A percentile compares a stretch with the other conserved stretches of the same genome.
These are phyloP conservation scores for Chamaetylas fuelleborni DNA, from an alignment of 2,113 vertebrate species.

Conservation along the genomic window DNA sequence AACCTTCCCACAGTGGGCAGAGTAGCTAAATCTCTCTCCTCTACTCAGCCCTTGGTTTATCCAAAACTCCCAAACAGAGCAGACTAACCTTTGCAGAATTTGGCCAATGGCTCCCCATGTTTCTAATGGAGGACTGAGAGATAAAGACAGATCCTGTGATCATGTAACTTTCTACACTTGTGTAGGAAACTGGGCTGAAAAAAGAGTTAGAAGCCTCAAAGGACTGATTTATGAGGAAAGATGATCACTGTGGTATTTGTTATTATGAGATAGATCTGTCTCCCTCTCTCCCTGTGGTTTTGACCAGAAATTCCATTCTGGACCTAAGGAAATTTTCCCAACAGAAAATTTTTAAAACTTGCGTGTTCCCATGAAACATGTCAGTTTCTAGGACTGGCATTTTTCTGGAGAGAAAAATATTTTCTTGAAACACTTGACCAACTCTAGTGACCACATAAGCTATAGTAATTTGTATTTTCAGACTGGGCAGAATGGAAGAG, in stretches of 20 bases:
- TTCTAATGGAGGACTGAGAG: not conserved
- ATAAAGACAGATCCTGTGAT: not conserved
- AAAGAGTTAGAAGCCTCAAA: not conserved
- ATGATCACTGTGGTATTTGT: constrained; percentile 12
- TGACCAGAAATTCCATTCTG: constrained; percentile 30
- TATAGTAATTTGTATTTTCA: constrained; percentile 38
- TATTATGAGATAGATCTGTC: not conserved
- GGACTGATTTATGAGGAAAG: constrained; percentile 10
- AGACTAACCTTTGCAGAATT: not conserved
- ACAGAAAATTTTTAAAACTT: not conserved
- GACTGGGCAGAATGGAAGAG: not conserved
- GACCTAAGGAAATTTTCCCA: constrained; percentile 30
- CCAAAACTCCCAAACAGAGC: not conserved
- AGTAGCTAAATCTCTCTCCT: not conserved
- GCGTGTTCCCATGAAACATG: not conserved
- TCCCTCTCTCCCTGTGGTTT: not conserved
- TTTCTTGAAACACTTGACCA: constrained; percentile 27
- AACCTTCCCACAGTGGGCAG: not conserved
- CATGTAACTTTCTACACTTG: not conserved
- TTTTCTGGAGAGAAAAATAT: not conserved
- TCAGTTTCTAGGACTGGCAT: not conserved
- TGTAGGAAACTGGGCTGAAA: not conserved
- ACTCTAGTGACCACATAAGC: not conserved
- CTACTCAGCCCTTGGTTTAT: not conserved
- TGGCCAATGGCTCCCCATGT: not conserved